Conservation (phyloP, 2,797 vertebrate species). For the Sitta carolinensis region DNA sequence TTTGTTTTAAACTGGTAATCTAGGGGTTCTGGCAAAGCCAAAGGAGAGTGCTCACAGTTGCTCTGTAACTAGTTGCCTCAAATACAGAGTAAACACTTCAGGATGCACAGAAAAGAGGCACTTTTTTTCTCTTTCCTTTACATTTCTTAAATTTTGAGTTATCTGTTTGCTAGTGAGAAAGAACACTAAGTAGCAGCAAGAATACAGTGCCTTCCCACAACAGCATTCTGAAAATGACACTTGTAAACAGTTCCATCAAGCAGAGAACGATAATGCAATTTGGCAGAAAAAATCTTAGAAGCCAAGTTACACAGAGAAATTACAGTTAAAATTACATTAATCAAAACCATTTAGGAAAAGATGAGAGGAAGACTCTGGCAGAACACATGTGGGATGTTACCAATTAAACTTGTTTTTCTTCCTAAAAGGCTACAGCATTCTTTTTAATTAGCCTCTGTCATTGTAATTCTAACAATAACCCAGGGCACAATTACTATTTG, state of each 20-base stretch:
- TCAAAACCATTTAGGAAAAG: constrained; percentile 66
- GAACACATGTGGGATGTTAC: constrained; percentile 58
- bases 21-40: neutral
- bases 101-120: accelerated
- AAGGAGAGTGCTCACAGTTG: accelerated
- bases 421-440: constrained; percentile 59
- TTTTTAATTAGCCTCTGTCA: constrained; percentile 55
- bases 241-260: constrained; percentile 58
- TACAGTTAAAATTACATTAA: constrained; percentile 61
- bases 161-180: neutral
- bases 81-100: neutral
- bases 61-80: neutral
- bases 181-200: neutral
- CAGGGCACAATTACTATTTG: neutral
- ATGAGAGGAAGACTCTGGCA: constrained; percentile 59
- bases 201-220: neutral
- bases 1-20: neutral
- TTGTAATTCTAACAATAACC: constrained; percentile 54
- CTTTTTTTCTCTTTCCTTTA: neutral
- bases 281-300: constrained; percentile 42
- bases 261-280: constrained; percentile 9
- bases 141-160: neutral
- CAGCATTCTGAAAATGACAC: constrained; percentile 11
- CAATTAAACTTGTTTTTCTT: constrained; percentile 67
- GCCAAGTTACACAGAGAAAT: constrained; percentile 48